Evolutionary conservation across 1,140 invertebrate species (phyloP).

Genomic region (Pentalonia nigronervosa): DNA sequence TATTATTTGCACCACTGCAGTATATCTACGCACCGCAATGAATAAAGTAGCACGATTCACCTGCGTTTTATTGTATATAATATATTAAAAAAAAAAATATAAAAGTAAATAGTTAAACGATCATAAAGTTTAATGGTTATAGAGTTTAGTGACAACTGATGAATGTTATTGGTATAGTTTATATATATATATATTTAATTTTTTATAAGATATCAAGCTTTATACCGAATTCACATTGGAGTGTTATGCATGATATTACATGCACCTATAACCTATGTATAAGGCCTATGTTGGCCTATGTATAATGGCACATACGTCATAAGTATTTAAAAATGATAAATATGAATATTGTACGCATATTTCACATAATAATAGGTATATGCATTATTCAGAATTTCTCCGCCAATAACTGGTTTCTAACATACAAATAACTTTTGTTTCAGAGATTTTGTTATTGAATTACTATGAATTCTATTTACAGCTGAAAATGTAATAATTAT

Average conservation of each 20-base stretch:
- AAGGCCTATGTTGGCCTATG: too few relatives aligned
- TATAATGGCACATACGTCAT: background rate
- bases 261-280: background rate
- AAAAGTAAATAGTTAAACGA: background rate
- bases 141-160: background rate
- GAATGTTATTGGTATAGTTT: background rate
- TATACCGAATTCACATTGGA: background rate
- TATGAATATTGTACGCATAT: background rate
- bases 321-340: background rate
- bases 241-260: background rate
- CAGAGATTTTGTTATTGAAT: background rate
- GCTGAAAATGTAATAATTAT: background rate
- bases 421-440: background rate
- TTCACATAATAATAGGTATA: background rate
- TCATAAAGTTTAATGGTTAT: background rate
- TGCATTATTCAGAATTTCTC: background rate
- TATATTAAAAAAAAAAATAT: background rate
- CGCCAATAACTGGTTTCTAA: background rate
- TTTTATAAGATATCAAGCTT: background rate
- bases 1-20: too few relatives aligned
- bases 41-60: too few relatives aligned
- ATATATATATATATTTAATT: background rate
- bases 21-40: too few relatives aligned
- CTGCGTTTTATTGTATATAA: too few relatives aligned
- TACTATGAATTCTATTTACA: background rate